Base-by-base conservation (phyloP, 2,888 invertebrate genomes). In the Uloborus plumipes region DNA sequence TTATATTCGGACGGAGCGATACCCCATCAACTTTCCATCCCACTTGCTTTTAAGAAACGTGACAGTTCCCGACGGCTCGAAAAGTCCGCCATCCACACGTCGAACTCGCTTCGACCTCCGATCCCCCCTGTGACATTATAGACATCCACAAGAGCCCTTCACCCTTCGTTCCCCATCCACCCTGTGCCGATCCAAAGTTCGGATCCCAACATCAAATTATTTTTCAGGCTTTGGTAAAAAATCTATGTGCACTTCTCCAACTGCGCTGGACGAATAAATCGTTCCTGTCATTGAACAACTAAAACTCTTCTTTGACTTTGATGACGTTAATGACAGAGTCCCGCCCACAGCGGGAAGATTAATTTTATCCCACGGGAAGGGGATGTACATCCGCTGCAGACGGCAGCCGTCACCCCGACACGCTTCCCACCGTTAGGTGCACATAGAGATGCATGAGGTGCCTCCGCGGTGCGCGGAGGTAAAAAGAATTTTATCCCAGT, bases 231-330 rank as follows among this genome's bases (percentile, higher is more conserved):
- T 64, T n/a, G n/a, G 64, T 80, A 80, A 75, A 81, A n/a, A 81
- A 81, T 81, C 64, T 53, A 51, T n/a, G n/a, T 64, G n/a, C 59
- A 51, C 65, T 70, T 51, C 55, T 26, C 18, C 11, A 70, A 22
- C 55, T n/a, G 15, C 4, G 53, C 62, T 81, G 80, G n/a, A 74
- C 80, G 70, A 70, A 64, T 70, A 81, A n/a, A 81, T 81, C 69
- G 72, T 67, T n/a, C n/a, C 79, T 73, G 66, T 62, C n/a, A n/a
- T 58, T 47, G 65, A 71, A 50, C 80, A 80, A 80, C 80, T 80
- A 66, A n/a, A 55, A 69, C 62, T 74, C 80, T 64, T 81, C 74
- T 75, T 39, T 81, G 80, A 81, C 80, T 81, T 80, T 80, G 80
- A 81, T 81, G 80, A 74, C 80, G 80, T 69, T 81, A 81, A 81